Conservation (phyloP, 2,888 invertebrate genomes). For the Acronicta alni region DNA sequence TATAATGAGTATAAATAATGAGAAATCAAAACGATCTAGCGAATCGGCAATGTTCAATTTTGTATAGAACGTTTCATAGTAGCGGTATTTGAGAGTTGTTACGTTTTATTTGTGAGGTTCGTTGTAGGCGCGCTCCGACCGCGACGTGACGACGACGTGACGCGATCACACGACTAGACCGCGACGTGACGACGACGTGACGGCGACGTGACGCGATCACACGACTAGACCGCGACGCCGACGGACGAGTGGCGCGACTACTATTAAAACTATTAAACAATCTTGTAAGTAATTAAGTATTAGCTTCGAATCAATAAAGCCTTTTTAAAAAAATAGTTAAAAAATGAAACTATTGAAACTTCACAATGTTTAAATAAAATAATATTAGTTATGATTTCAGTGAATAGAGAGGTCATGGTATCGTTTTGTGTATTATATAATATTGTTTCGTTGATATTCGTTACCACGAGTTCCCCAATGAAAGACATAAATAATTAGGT, state of each 20-base stretch:
- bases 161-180: conserved; percentile 39
- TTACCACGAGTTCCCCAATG: conserved; percentile 87
- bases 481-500: conserved; percentile 88
- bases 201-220: conserved; percentile 38
- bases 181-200: conserved; percentile 36
- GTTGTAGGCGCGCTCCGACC: conserved; percentile 69
- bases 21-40: conserved; percentile 82
- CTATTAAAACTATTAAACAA: conserved; percentile 86
- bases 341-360: conserved; percentile 85
- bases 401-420: conserved; percentile 83
- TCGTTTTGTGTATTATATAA: conserved; percentile 83
- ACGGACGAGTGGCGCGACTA: conserved; percentile 73
- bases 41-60: conserved; percentile 88
- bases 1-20: conserved; percentile 66
- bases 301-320: conserved; percentile 89
- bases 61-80: conserved; percentile 89
- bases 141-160: conserved; percentile 42
- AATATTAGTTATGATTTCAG: conserved; percentile 86
- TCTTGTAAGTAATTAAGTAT: conserved; percentile 89
- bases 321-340: conserved; percentile 87
- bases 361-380: conserved; percentile 84
- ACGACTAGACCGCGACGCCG: conserved; percentile 45
- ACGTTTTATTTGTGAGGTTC: conserved; percentile 83
- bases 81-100: conserved; percentile 87
- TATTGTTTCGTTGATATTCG: conserved; percentile 86